Evolutionary conservation across 2,113 vertebrate genomes (phyloP).

Genomic region (Pelusios castaneus): DNA sequence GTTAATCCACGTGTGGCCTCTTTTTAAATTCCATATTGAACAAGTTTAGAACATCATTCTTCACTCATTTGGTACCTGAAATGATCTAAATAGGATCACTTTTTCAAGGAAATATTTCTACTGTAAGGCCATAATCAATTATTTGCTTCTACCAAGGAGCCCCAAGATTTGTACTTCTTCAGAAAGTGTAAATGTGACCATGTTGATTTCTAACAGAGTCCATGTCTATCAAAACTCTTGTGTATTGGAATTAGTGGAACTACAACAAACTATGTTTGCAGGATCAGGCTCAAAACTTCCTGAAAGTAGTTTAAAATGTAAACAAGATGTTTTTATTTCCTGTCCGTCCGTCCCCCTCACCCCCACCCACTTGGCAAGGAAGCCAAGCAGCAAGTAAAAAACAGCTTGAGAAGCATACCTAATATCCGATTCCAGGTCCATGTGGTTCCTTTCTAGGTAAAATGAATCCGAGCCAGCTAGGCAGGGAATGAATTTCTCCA

Average conservation of each 20-base stretch:
- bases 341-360: too few species aligned
- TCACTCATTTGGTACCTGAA: background rate
- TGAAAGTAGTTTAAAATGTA: background rate
- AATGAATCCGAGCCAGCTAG: constrained; percentile 79
- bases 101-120: background rate
- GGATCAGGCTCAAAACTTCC: background rate
- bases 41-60: background rate
- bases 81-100: background rate
- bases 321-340: background rate
- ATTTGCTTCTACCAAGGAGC: constrained; percentile 5
- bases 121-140: constrained; percentile 30
- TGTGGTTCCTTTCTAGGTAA: constrained; percentile 80
- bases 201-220: constrained; percentile 20
- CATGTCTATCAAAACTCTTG: background rate
- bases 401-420: constrained; percentile 71
- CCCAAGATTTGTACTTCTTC: constrained; percentile 17
- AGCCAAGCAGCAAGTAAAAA: background rate
- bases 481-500: constrained; percentile 85
- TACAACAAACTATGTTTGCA: background rate
- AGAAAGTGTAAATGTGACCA: constrained; percentile 38
- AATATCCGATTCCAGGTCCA: constrained; percentile 83
- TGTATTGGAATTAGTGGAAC: background rate
- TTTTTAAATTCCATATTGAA: background rate
- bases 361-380: background rate
- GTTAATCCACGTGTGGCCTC: background rate